These are phyloP conservation scores for Sitodiplosis mosellana DNA, from an alignment of 1,140 invertebrate genomes.

Conservation along the genomic window DNA sequence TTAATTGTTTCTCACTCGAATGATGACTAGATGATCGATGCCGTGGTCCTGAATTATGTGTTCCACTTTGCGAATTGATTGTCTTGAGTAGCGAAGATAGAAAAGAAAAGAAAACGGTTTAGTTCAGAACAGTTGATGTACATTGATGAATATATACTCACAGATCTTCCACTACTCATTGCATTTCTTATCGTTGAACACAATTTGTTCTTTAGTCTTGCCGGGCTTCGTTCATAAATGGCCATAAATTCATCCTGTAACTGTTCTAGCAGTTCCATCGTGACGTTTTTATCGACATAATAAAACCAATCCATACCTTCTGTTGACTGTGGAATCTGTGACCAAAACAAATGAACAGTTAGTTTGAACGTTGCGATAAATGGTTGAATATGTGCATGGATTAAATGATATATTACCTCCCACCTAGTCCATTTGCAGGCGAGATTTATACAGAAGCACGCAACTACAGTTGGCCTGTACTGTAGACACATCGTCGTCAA, in stretches of 20 bases:
- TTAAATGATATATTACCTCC: conserved; percentile 50
- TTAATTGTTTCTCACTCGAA: too few relatives aligned
- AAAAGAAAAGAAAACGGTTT: too few relatives aligned
- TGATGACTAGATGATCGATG: too few relatives aligned
- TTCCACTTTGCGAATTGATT: too few relatives aligned
- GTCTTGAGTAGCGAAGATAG: too few relatives aligned
- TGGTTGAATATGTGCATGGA: too few relatives aligned
- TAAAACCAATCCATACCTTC: conserved; percentile 89
- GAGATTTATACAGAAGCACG: conserved; percentile 92
- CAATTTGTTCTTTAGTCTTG: conserved; percentile 72
- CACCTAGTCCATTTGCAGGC: conserved; percentile 94
- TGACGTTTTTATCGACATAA: conserved; percentile 82
- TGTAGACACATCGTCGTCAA: conserved; percentile 94
- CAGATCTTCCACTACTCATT: too few relatives aligned
- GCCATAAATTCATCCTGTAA: conserved; percentile 69
- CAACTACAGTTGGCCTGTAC: conserved; percentile 86
- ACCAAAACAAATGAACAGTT: conserved; percentile 4
- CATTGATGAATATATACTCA: too few relatives aligned
- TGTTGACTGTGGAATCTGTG: conserved; percentile 71
- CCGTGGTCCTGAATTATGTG: too few relatives aligned
- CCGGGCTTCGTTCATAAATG: conserved; percentile 84
- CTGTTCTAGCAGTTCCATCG: conserved; percentile 59
- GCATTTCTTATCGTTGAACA: conserved; percentile 33
- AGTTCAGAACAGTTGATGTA: too few relatives aligned
- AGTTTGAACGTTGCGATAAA: too few relatives aligned